phyloP scores from a whole-genome alignment of 2,113 vertebrate species.

The Pollachius pollachius region DNA sequence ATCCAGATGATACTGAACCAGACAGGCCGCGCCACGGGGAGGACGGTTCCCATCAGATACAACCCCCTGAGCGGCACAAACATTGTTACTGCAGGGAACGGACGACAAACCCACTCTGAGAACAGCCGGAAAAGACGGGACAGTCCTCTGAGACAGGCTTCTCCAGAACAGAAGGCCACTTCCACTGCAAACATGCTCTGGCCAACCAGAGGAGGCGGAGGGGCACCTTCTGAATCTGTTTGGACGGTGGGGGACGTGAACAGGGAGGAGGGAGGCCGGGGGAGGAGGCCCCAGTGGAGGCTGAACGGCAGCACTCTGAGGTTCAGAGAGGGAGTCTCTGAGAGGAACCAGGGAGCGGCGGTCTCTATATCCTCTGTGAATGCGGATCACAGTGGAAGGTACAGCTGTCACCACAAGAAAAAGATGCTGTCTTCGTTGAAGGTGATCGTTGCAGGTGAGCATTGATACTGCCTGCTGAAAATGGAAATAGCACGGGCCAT shows the following conservation, averaged over 20 bases:
- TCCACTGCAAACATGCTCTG: not conserved
- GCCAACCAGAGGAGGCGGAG: not conserved
- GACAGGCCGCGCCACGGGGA: no score
- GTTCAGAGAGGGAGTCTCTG: slow-evolving; percentile 11
- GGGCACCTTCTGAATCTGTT: not conserved
- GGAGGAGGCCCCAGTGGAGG: slow-evolving; percentile 51
- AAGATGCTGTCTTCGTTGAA: slow-evolving; percentile 52
- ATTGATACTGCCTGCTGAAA: not conserved
- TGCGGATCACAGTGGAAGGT: slow-evolving; percentile 59
- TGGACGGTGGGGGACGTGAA: slow-evolving; percentile 7
- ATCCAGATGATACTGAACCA: no score
- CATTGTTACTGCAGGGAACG: no score
- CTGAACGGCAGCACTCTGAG: slow-evolving; percentile 32
- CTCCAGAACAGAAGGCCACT: slow-evolving; percentile 4
- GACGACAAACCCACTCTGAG: no score
- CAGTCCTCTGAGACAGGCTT: not conserved
- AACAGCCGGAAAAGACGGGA: not conserved
- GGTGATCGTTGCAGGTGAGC: slow-evolving; percentile 64
- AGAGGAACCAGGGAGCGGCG: not conserved
- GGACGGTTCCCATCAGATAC: not conserved
- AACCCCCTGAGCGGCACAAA: no score
- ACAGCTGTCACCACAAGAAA: slow-evolving; percentile 60
- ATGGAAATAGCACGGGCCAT: no score
- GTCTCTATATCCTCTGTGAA: slow-evolving; percentile 51
- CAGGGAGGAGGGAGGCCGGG: slow-evolving; percentile 19